Evolutionary conservation across 1,140 invertebrate species (phyloP).

Genomic region (Drosophila pruinosa): DNA sequence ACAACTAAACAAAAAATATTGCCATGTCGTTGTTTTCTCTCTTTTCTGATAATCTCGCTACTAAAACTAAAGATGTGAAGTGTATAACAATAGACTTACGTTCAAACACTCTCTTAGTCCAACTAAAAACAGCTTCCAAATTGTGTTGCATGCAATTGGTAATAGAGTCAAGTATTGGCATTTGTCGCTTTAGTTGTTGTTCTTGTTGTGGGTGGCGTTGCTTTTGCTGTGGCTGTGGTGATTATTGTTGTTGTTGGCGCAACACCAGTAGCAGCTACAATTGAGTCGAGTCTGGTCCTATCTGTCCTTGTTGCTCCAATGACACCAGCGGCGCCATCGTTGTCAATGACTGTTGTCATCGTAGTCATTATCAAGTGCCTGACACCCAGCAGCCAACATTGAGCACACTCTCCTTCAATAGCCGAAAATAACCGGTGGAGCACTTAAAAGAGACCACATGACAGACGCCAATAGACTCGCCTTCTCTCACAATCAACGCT

Average conservation of each 20-base stretch:
- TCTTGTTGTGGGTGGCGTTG: background rate
- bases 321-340: slow-evolving; percentile 35
- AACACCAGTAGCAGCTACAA: slow-evolving; percentile 13
- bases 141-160: slow-evolving; percentile 49
- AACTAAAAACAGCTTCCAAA: slow-evolving; percentile 25
- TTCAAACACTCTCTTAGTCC: too few relatives aligned
- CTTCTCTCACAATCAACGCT: background rate
- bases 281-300: slow-evolving; percentile 4
- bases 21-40: too few relatives aligned
- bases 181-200: slow-evolving; percentile 2
- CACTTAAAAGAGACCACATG: slow-evolving; percentile 75
- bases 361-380: slow-evolving; percentile 69
- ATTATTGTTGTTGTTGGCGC: slow-evolving; percentile 13
- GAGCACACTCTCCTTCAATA: slow-evolving; percentile 38
- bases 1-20: too few relatives aligned
- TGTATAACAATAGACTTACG: background rate
- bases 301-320: slow-evolving; percentile 26
- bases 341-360: slow-evolving; percentile 58
- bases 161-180: slow-evolving; percentile 23
- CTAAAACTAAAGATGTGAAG: too few relatives aligned
- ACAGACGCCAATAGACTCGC: slow-evolving; percentile 41
- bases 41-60: too few relatives aligned
- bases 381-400: slow-evolving; percentile 25
- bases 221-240: slow-evolving; percentile 5
- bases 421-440: slow-evolving; percentile 71